phyloP scores from a whole-genome alignment of 2,113 vertebrate genomes.

The Okapia johnstoni region DNA sequence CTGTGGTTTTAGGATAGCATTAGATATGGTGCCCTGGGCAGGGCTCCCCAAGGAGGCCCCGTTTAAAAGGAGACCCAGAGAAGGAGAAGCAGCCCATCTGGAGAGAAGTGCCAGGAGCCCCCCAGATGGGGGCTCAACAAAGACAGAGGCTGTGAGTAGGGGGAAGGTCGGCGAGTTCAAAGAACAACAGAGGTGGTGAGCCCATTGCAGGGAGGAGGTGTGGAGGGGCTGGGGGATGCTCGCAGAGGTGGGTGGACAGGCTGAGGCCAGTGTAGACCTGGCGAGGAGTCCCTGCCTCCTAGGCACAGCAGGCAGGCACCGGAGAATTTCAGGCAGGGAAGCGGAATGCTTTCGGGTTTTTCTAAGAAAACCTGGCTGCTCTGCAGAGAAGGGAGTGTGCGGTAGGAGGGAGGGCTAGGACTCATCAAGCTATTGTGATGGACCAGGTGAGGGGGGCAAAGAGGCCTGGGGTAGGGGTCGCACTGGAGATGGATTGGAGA shows the following conservation, averaged over 20 bases:
- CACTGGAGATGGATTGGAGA: background rate
- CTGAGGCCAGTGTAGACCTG: background rate
- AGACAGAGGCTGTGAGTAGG: background rate
- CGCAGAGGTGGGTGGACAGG: background rate
- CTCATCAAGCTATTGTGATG: too few species aligned
- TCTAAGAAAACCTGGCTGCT: background rate
- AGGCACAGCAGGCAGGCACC: accelerated
- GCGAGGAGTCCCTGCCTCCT: background rate
- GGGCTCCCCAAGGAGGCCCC: background rate
- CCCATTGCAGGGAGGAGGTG: too few species aligned
- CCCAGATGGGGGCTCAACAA: background rate
- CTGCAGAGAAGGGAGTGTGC: background rate
- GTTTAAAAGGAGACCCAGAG: background rate
- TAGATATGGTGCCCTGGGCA: background rate
- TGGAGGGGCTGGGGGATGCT: too few species aligned
- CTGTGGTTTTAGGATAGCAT: background rate
- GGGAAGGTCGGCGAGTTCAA: background rate
- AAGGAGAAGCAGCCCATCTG: background rate
- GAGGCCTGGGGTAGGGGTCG: background rate
- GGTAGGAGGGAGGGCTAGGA: background rate
- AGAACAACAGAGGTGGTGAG: background rate
- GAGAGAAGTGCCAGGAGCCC: background rate
- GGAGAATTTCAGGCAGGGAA: background rate
- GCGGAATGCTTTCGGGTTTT: background rate
- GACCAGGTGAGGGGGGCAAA: background rate